These are phyloP conservation scores for Camponotus pennsylvanicus DNA, from an alignment of 1,140 invertebrate genomes.

Conservation along the genomic window DNA sequence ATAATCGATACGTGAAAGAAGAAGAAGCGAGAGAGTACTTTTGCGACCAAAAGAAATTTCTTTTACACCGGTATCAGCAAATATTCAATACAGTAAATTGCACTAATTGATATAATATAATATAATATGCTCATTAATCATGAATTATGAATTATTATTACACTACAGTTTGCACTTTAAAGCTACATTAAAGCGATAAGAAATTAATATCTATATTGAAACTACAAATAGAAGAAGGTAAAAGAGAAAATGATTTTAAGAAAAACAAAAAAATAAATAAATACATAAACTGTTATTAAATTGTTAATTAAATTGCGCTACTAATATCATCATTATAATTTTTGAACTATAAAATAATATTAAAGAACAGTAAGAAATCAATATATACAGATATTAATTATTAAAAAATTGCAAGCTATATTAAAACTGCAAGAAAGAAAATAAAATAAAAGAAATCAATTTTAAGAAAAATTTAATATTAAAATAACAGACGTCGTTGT, in stretches of 20 bases:
- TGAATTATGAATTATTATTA: background rate
- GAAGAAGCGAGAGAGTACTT: slow-evolving; percentile 35
- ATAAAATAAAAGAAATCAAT: background rate
- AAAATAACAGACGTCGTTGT: background rate
- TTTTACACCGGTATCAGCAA: background rate
- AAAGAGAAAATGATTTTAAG: background rate
- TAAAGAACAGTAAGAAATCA: too few species aligned
- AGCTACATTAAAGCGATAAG: background rate
- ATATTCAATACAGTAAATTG: background rate
- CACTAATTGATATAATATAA: too few species aligned
- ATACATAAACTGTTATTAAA: too few species aligned
- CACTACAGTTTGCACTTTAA: background rate
- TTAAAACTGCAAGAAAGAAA: too few species aligned
- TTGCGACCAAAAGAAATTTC: background rate
- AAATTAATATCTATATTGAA: background rate
- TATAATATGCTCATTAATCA: background rate
- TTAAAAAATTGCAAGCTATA: background rate
- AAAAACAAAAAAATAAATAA: too few species aligned
- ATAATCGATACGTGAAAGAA: slow-evolving; percentile 65
- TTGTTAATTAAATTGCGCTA: too few species aligned
- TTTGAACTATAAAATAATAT: too few species aligned
- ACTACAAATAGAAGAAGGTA: background rate
- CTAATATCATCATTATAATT: too few species aligned
- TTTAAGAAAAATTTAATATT: background rate
- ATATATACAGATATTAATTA: too few species aligned